These are phyloP conservation scores for Acanthornis magna DNA, from an alignment of 2,797 vertebrate genomes.

Conservation along the genomic window DNA sequence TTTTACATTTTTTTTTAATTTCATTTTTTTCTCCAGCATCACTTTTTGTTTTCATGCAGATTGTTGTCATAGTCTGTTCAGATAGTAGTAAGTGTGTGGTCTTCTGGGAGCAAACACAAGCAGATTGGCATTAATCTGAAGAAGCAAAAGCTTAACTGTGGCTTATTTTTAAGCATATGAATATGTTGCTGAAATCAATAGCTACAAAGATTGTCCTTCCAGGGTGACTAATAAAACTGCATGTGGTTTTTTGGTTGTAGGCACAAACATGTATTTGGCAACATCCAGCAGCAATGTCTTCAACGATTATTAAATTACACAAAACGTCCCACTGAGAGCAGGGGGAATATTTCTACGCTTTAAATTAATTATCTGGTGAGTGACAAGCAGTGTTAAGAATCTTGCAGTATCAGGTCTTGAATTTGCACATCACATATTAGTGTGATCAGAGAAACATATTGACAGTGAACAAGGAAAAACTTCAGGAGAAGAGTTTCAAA, in stretches of 20 bases:
- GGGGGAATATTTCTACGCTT: not conserved
- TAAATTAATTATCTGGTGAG: not conserved
- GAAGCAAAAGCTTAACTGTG: not conserved
- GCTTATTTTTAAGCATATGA: not conserved
- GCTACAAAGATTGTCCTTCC: not conserved
- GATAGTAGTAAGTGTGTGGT: not conserved
- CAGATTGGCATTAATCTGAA: not conserved
- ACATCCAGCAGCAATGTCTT: not conserved
- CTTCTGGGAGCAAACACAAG: not conserved
- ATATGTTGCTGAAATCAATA: not conserved
- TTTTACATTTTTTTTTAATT: not conserved
- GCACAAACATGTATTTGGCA: not conserved
- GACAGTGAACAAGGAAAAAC: not conserved
- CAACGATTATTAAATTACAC: conserved; percentile 5
- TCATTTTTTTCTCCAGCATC: not conserved
- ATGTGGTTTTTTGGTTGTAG: not conserved
- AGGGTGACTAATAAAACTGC: not conserved
- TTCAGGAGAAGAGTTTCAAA: not conserved
- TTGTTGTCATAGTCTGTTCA: not conserved
- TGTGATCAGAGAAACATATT: not conserved
- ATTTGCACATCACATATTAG: not conserved
- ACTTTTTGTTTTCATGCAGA: not conserved
- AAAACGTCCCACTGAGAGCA: not conserved
- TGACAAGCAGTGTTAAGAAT: not conserved
- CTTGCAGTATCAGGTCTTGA: not conserved